Evolutionary conservation across 1,140 invertebrate genomes (phyloP).

Genomic region (Gryon sp.): DNA sequence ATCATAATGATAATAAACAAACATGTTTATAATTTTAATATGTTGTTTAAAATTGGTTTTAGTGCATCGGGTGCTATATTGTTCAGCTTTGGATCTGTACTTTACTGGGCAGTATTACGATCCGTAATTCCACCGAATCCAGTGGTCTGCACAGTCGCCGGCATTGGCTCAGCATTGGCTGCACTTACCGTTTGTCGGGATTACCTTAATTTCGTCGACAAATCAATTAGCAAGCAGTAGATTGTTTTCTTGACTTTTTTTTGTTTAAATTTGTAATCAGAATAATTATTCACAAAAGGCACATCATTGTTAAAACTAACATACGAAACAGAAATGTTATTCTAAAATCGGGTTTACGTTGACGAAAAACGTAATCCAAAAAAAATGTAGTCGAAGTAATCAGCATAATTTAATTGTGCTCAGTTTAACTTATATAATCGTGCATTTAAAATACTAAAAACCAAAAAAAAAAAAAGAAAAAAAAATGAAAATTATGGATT

Average conservation of each 20-base stretch:
- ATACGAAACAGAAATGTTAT: too few species aligned
- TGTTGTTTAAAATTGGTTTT: slow-evolving; percentile 57
- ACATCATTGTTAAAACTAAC: slow-evolving; percentile 3
- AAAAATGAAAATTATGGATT: too few species aligned
- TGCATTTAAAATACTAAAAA: slow-evolving; percentile 38
- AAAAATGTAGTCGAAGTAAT: slow-evolving; percentile 24
- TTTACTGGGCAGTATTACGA: slow-evolving; percentile 86
- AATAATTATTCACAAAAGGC: too few species aligned
- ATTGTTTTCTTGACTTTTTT: background rate
- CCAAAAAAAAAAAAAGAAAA: too few species aligned
- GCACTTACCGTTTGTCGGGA: slow-evolving; percentile 82
- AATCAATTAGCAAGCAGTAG: slow-evolving; percentile 36
- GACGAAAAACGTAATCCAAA: too few species aligned
- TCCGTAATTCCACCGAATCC: slow-evolving; percentile 84
- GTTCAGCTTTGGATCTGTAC: slow-evolving; percentile 86
- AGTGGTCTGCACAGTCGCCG: slow-evolving; percentile 81
- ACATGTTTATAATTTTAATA: background rate
- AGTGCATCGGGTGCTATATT: slow-evolving; percentile 83
- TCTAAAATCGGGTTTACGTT: too few species aligned
- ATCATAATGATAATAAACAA: slow-evolving; percentile 18
- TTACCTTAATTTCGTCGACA: slow-evolving; percentile 81
- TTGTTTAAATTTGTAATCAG: too few species aligned
- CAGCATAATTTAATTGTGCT: slow-evolving; percentile 27
- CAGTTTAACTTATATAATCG: slow-evolving; percentile 29
- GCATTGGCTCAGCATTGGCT: slow-evolving; percentile 81